Evolutionary conservation across 2,797 vertebrate genomes (phyloP), one percentile per base, ranked within the genome.

Genomic region (Artibeus jamaicensis): DNA sequence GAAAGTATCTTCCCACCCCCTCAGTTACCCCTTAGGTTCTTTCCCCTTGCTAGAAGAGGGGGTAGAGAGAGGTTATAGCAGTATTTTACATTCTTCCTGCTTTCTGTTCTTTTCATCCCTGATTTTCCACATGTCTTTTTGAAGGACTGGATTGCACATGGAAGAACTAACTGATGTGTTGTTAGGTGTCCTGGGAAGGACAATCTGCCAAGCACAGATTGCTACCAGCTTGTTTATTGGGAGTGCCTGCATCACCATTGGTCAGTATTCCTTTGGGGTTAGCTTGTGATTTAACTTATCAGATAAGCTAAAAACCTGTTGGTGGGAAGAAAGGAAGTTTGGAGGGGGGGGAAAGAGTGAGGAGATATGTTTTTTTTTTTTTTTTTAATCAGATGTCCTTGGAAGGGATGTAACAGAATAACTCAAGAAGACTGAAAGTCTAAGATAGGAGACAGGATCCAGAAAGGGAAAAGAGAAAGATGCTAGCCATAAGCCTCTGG

Each of bases 31-130:
- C 4, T 42, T 39, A 18, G 68, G n/a, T 57, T 83, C 48, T 32
- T 84, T 79, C 24, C 48, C 92, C 46, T 62, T 92, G 59, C 46
- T 95, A 84, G 24, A 88, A 84, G 74, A 93, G 78, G 74, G 44
- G 55, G 62, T 67, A 62, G 84, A 74, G 11, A 73, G 29, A 34
- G 50, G 4, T 73, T 67, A 26, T 29, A 96, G 70, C 19, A 68
- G 59, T 44, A 44, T 83, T 97, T 94, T 94, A 19, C 79, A 93
- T 88, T 93, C 82, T 92, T 86, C n/a, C 50, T 96, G 53, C 78
- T 90, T 93, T 95, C 96, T 97, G 77, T 85, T 94, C 88, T 76
- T 81, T 37, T 87, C 86, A 90, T 91, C 74, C 92, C 57, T 94
- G 82, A 39, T 65, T 97, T 84, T 46, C 42, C 46, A 77, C 71